Percentiles rank a stretch among this genome's conserved stretches.
Conservation (phyloP, 2,888 invertebrate species). For the Trichogramma evanescens region DNA sequence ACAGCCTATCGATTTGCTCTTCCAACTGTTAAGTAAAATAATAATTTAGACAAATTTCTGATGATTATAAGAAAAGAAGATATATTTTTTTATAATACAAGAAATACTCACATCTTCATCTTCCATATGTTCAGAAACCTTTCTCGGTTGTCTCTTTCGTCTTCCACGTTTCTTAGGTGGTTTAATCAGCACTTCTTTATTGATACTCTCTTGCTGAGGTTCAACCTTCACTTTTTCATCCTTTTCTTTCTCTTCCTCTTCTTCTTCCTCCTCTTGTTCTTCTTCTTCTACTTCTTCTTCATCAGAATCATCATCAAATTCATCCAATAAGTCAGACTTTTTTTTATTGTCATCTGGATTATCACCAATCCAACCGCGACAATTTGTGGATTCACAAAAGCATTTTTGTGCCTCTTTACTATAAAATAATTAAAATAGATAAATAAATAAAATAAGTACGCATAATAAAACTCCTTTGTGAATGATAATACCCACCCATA, state of each 20-base stretch:
- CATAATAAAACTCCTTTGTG: constrained; percentile 3
- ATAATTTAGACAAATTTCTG: neutral
- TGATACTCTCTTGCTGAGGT: constrained; percentile 30
- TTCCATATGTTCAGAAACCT: constrained; percentile 38
- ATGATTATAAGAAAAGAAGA: constrained; percentile 40
- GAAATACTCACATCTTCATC: constrained; percentile 49
- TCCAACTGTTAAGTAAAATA: constrained; percentile 47
- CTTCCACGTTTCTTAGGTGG: constrained; percentile 34
- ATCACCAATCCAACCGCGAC: constrained; percentile 93
- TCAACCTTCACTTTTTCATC: constrained; percentile 30
- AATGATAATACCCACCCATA: constrained; percentile 66
- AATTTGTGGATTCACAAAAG: constrained; percentile 81
- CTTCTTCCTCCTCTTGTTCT: constrained; percentile 46
- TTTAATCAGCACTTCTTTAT: constrained; percentile 38
- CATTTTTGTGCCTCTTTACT: constrained; percentile 95
- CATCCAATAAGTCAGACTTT: constrained; percentile 49
- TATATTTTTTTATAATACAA: constrained; percentile 38
- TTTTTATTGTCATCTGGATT: constrained; percentile 69
- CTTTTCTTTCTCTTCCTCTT: constrained; percentile 44
- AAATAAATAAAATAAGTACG: constrained; percentile 14
- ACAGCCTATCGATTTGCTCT: constrained; percentile 78
- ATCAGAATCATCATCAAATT: constrained; percentile 42
- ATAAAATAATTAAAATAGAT: constrained; percentile 18
- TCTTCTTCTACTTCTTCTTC: constrained; percentile 35
- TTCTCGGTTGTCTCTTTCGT: constrained; percentile 46